Evolutionary conservation across 2,113 vertebrate genomes (phyloP).

Genomic region (Columba livia): DNA sequence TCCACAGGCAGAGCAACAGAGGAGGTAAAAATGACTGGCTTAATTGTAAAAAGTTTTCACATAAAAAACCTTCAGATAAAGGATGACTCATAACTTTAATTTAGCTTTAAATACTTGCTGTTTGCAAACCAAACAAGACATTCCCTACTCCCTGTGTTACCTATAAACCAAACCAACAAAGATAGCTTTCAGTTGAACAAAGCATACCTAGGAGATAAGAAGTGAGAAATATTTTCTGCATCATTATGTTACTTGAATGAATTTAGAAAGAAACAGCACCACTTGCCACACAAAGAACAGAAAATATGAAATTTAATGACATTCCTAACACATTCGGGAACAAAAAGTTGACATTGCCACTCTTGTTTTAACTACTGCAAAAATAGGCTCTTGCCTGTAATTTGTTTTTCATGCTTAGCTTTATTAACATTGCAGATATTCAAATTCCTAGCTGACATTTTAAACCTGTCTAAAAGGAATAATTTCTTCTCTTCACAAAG

Average conservation of each 20-base stretch:
- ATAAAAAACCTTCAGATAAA: constrained; percentile 18
- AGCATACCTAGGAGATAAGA: background rate
- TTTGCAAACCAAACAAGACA: constrained; percentile 56
- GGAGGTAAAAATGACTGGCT: background rate
- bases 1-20: background rate
- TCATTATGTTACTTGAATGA: background rate
- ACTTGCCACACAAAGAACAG: background rate
- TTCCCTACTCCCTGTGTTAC: background rate
- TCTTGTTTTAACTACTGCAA: background rate
- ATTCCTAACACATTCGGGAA: background rate
- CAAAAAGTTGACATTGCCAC: background rate
- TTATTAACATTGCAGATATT: background rate
- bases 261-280: background rate
- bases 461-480: background rate
- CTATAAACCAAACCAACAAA: constrained; percentile 31
- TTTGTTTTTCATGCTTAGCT: background rate
- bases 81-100: constrained; percentile 43
- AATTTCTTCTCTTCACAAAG: background rate
- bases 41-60: constrained; percentile 12
- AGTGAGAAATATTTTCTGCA: background rate
- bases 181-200: constrained; percentile 27
- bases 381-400: background rate
- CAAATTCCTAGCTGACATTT: background rate
- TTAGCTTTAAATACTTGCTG: constrained; percentile 42
- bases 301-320: background rate